phyloP scores from a whole-genome alignment of 2,888 invertebrate species.

The Toxonevra muliebris region DNA sequence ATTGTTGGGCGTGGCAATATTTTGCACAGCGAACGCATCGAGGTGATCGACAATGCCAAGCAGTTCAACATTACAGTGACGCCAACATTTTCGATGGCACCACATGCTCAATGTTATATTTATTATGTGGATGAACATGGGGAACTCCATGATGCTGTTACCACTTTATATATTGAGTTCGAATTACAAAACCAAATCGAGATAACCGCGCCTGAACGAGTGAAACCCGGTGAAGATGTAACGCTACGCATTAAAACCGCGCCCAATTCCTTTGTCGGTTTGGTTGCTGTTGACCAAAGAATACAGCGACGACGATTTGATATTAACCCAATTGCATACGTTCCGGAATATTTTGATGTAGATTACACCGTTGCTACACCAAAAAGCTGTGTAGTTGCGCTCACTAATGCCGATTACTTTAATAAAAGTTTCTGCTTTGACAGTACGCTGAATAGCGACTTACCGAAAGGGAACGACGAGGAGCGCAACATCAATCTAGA shows the following conservation, averaged over 20 bases:
- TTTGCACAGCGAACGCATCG: constrained; percentile 76
- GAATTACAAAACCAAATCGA: constrained; percentile 73
- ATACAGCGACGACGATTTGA: constrained; percentile 77
- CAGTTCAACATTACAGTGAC: constrained; percentile 73
- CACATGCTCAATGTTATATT: constrained; percentile 83
- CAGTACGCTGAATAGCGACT: too few relatives aligned
- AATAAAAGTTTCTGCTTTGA: too few relatives aligned
- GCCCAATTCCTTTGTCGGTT: constrained; percentile 85
- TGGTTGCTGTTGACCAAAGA: constrained; percentile 88
- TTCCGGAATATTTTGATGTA: too few relatives aligned
- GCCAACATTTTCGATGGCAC: constrained; percentile 81
- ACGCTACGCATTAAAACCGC: constrained; percentile 82
- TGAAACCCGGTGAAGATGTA: constrained; percentile 81
- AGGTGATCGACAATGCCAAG: constrained; percentile 64
- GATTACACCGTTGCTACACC: too few relatives aligned
- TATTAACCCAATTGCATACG: constrained; percentile 65
- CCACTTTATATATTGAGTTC: constrained; percentile 81
- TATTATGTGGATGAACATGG: constrained; percentile 80
- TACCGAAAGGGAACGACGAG: too few relatives aligned
- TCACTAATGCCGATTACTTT: constrained; percentile 60
- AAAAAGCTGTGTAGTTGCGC: constrained; percentile 60
- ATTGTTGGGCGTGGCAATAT: constrained; percentile 88
- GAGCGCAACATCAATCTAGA: too few relatives aligned
- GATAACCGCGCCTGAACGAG: constrained; percentile 72
- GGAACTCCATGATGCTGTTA: constrained; percentile 83